phyloP scores from a whole-genome alignment of 2,888 invertebrate genomes.

The Nephrotoma flavescens region DNA sequence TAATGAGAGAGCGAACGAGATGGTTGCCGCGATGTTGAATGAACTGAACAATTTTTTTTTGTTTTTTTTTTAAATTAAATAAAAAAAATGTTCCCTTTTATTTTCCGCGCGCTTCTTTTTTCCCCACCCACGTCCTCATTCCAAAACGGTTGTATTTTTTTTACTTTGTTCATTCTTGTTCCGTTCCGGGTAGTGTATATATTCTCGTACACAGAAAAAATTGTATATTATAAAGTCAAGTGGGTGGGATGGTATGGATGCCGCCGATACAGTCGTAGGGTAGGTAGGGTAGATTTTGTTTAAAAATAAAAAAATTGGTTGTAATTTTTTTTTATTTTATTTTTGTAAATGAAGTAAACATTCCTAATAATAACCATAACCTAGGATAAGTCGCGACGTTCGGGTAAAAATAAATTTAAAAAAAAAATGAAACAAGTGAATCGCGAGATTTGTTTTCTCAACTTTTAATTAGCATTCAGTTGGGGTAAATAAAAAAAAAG shows the following conservation, averaged over 20 bases:
- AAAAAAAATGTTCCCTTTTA: background rate
- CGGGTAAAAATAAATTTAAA: background rate
- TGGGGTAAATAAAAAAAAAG: constrained; percentile 4
- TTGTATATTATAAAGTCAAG: background rate
- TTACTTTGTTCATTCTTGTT: background rate
- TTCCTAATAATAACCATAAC: constrained; percentile 4
- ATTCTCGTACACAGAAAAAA: background rate
- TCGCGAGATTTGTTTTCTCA: background rate
- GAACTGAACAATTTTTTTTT: background rate
- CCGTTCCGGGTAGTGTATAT: background rate
- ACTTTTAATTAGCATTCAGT: constrained; percentile 2
- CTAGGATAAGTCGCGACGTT: constrained; percentile 4
- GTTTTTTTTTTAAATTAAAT: background rate
- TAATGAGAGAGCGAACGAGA: background rate
- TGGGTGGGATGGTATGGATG: background rate
- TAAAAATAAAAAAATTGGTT: background rate
- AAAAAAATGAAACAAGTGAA: constrained; percentile 1
- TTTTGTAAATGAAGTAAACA: constrained; percentile 4
- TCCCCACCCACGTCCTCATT: background rate
- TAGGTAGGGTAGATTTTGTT: background rate
- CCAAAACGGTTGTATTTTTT: background rate
- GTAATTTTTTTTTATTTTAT: background rate
- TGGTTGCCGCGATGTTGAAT: background rate
- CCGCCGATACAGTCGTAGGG: background rate
- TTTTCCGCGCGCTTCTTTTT: background rate